Evolutionary conservation across 2,113 vertebrate species (phyloP).

Genomic region (Pterocles gutturalis): DNA sequence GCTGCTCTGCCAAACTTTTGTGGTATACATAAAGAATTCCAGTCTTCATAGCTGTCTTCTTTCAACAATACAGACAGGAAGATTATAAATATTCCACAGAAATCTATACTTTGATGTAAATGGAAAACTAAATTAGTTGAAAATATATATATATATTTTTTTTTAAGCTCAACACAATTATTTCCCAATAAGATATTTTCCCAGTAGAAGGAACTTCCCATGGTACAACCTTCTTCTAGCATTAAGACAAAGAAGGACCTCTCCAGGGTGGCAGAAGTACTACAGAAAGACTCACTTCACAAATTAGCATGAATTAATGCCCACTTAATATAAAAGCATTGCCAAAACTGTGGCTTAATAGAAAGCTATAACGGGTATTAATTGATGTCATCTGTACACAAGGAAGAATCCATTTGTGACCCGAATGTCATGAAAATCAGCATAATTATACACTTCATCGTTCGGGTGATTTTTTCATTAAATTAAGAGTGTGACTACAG

Average conservation of each 20-base stretch:
- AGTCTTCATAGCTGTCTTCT: background rate
- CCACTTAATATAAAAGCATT: constrained; percentile 58
- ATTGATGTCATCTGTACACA: constrained; percentile 73
- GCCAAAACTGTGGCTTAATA: constrained; percentile 50
- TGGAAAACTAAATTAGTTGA: background rate
- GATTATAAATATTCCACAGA: background rate
- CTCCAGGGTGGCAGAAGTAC: background rate
- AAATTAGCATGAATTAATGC: constrained; percentile 62
- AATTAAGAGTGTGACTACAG: constrained; percentile 54
- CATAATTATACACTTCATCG: constrained; percentile 73
- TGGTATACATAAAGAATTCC: background rate
- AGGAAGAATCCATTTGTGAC: constrained; percentile 80
- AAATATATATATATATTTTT: background rate
- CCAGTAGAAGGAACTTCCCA: background rate
- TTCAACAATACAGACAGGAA: background rate
- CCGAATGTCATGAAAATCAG: constrained; percentile 76
- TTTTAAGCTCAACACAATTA: background rate
- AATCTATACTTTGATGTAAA: background rate
- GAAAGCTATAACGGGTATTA: constrained; percentile 66
- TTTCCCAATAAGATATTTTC: background rate
- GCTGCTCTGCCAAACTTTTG: background rate
- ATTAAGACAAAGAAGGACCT: background rate
- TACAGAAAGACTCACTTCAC: constrained; percentile 15
- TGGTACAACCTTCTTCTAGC: background rate
- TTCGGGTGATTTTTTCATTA: constrained; percentile 75